phyloP scores from a whole-genome alignment of 2,888 invertebrate genomes.

The Homarus gammarus region DNA sequence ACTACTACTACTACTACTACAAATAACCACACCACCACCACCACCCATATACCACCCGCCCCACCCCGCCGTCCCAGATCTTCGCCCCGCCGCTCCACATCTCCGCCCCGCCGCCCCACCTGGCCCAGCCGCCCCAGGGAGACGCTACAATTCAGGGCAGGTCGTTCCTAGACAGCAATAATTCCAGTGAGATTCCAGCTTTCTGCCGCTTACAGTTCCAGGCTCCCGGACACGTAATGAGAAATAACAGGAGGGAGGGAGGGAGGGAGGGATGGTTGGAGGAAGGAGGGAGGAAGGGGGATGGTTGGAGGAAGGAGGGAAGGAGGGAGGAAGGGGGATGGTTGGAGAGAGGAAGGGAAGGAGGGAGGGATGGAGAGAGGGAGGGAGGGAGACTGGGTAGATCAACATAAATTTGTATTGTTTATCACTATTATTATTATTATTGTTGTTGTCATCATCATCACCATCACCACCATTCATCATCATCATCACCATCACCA shows the following conservation, averaged over 20 bases:
- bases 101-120: too few species aligned
- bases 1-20: too few species aligned
- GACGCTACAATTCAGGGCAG: background rate
- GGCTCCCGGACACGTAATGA: background rate
- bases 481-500: background rate
- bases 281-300: background rate
- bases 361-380: background rate
- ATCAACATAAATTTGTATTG: background rate
- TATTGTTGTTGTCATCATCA: too few species aligned
- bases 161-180: conserved; percentile 1
- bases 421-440: too few species aligned
- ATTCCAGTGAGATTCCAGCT: background rate
- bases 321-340: background rate
- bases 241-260: background rate
- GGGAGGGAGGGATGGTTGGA: background rate
- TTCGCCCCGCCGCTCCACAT: too few species aligned
- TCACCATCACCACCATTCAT: background rate
- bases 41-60: background rate
- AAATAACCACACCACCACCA: background rate
- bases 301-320: background rate
- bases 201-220: background rate
- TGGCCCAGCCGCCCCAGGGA: too few species aligned
- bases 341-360: background rate
- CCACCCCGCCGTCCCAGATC: too few species aligned
- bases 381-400: background rate